Evolutionary conservation across 1,140 invertebrate genomes (phyloP).

Genomic region (Ceratosolen solmsi): DNA sequence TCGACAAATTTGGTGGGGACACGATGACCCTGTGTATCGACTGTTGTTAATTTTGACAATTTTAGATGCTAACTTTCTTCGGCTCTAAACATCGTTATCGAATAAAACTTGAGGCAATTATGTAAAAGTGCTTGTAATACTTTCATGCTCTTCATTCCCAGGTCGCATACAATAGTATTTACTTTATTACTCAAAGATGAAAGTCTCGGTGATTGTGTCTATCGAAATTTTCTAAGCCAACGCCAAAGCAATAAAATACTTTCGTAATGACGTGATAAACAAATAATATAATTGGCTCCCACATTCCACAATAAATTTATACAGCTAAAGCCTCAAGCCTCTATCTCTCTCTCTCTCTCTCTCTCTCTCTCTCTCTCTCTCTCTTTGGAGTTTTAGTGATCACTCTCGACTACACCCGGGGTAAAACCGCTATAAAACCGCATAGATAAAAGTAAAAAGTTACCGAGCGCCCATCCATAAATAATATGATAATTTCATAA

Average conservation of each 20-base stretch:
- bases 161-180: background rate
- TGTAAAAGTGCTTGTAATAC: background rate
- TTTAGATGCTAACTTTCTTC: background rate
- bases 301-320: too few species aligned
- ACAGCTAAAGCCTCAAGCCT: too few species aligned
- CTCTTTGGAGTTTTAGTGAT: too few species aligned
- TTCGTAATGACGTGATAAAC: background rate
- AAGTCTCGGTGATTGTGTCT: background rate
- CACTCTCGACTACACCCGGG: too few species aligned
- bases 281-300: background rate
- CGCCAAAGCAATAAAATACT: background rate
- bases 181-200: background rate
- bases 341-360: too few species aligned
- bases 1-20: background rate
- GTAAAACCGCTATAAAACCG: background rate
- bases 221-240: background rate
- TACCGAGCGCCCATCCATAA: too few species aligned
- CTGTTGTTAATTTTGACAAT: background rate
- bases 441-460: background rate
- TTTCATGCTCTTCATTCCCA: background rate
- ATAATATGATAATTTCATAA: too few species aligned
- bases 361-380: too few species aligned
- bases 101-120: background rate
- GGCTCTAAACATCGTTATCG: background rate
- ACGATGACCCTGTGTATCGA: background rate